Evolutionary conservation across 2,888 invertebrate species (phyloP).

Genomic region (Julus scanicus): DNA sequence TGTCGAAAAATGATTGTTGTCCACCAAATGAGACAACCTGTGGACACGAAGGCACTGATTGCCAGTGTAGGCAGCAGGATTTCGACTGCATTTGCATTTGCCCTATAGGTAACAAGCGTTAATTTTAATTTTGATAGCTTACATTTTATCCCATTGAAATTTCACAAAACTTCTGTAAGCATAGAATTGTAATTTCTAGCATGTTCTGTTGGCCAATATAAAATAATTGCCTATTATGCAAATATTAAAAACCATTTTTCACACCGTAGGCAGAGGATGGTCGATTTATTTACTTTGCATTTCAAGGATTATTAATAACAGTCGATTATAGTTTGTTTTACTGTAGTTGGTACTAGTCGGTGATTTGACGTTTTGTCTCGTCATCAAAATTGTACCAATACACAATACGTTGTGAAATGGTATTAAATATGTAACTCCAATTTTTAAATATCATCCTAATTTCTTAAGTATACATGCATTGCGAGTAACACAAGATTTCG

Average conservation of each 20-base stretch:
- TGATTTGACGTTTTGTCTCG: background rate
- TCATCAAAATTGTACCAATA: background rate
- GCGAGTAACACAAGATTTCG: background rate
- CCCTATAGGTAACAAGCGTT: background rate
- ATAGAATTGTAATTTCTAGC: too few species aligned
- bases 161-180: too few species aligned
- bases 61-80: background rate
- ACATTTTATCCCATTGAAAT: too few species aligned
- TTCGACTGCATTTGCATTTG: constrained; percentile 3
- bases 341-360: background rate
- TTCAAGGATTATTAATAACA: background rate
- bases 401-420: background rate
- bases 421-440: background rate
- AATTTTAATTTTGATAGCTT: background rate
- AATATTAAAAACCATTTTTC: too few species aligned
- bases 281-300: background rate
- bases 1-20: background rate
- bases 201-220: too few species aligned
- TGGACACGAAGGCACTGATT: background rate
- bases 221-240: too few species aligned
- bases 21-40: background rate
- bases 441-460: background rate
- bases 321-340: background rate
- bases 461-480: background rate
- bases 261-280: too few species aligned